These are phyloP conservation scores for Ctenomys sociabilis DNA, from an alignment of 2,113 vertebrate species.

Conservation along the genomic window DNA sequence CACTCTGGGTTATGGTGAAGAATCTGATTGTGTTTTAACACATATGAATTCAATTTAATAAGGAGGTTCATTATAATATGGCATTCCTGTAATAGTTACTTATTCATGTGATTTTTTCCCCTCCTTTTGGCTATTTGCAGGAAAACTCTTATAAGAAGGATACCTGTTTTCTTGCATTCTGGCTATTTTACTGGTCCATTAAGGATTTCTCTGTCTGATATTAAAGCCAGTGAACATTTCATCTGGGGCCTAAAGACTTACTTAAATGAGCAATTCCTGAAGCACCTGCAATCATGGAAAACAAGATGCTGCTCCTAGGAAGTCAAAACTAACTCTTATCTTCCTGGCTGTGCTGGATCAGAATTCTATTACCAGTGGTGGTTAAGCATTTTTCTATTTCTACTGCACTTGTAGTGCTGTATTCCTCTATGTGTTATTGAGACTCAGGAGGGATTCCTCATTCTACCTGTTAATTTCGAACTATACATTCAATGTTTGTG, in stretches of 20 bases:
- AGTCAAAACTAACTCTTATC: background rate
- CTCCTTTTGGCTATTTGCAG: background rate
- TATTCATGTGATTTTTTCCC: background rate
- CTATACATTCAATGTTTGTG: background rate
- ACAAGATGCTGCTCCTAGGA: background rate
- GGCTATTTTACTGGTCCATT: background rate
- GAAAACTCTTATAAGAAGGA: conserved; percentile 18
- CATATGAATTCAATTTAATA: background rate
- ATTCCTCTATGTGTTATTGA: background rate
- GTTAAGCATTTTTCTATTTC: background rate
- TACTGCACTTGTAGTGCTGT: background rate
- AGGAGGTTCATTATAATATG: conserved; percentile 31
- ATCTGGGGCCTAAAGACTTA: background rate
- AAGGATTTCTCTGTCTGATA: background rate
- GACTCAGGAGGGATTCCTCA: background rate
- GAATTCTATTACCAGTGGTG: background rate
- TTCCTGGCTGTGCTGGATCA: background rate
- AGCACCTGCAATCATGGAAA: background rate
- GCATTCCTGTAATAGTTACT: background rate
- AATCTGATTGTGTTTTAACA: background rate
- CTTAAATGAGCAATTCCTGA: conserved; percentile 42
- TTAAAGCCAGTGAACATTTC: conserved; percentile 19
- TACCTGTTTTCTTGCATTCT: conserved; percentile 5
- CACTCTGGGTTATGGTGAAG: background rate
- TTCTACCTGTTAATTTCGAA: conserved; percentile 46